Base-by-base conservation (phyloP, 1,140 invertebrate genomes). In the Wiebesia pumilae region DNA sequence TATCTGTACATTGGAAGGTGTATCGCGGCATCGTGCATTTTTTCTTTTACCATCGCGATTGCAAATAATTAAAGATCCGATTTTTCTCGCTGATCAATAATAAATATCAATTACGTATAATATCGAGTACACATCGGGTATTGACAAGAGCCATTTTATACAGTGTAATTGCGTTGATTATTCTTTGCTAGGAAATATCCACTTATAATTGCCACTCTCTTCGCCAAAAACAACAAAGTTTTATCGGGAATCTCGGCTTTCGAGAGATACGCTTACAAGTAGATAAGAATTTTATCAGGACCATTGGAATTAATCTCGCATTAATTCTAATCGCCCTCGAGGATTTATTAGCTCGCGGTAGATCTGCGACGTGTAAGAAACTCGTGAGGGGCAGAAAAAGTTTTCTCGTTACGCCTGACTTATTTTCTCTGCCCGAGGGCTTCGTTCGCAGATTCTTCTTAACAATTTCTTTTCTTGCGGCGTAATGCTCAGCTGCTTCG, bases 291-390 rank as follows among this genome's bases (percentile, higher is more conserved):
- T 82, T 89, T 90, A 90, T 90, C 89, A 84, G 83, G 82, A 86
- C 88, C 88, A 88, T 90, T 90, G 88, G 88, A 90, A 90, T 90
- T 90, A 89, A 90, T 90, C 87, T 86, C 80, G 89, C 89, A 90
- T 90, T 90, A 89, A 90, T 90, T 90, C 88, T 89, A 90, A 90
- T 90, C 87, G 85, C 80, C 75, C 85, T 54, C 67, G 33, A 84
- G 75, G 88, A 90, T 90, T 90, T 90, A 90, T 89, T 89, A 84
- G 84, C 47, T 51, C 80, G 83, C 86, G 47, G 81, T 89, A 89
- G 90, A 88, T 90, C 85, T 88, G 87, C 86, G 87, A 67, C 78
- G 51, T 84, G 54, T 43, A 84, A 78, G 86, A 40, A 86, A 88
- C 79, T 88, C 27, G 84, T 1, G 38, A 69, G 78, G 73, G 75